phyloP scores from a whole-genome alignment of 2,797 vertebrate species.

The Mormyrops attenuatus region DNA sequence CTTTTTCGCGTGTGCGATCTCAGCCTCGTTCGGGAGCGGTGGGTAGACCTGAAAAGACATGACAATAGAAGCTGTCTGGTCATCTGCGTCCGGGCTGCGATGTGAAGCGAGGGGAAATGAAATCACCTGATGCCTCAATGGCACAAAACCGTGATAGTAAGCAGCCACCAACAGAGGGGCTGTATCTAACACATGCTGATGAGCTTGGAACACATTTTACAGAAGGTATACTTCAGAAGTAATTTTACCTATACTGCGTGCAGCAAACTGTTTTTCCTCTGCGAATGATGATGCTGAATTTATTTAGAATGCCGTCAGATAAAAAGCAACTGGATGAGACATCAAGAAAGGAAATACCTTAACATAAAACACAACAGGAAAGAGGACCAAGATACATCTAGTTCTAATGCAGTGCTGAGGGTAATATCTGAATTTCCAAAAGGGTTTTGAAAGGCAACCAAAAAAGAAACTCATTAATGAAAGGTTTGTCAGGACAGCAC shows the following conservation, averaged over 20 bases:
- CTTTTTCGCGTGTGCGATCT: conserved; percentile 96
- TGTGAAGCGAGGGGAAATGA: conserved; percentile 17
- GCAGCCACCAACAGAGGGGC: not conserved
- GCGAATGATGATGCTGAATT: not conserved
- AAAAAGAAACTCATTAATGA: not conserved
- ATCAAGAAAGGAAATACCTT: not conserved
- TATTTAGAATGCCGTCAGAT: not conserved
- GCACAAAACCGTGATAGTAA: not conserved
- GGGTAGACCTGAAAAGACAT: conserved; percentile 74
- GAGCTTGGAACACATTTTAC: not conserved
- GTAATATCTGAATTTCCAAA: not conserved
- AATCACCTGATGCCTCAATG: conserved; percentile 18
- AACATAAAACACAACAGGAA: not conserved
- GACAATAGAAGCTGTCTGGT: not conserved
- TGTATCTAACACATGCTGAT: not conserved
- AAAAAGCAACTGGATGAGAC: not conserved
- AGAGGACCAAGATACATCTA: not conserved
- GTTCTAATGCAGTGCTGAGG: not conserved
- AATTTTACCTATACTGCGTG: not conserved
- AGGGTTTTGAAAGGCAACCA: not conserved
- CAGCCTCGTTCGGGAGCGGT: conserved; percentile 82
- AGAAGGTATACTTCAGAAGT: not conserved
- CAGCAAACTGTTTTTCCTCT: not conserved
- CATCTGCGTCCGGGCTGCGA: not conserved
- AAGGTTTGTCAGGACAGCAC: not conserved